Percentiles rank a stretch among this genome's conserved stretches.
Conservation (phyloP, 35 echinoderm and acorn worm species). For the Ptychodera flava region DNA sequence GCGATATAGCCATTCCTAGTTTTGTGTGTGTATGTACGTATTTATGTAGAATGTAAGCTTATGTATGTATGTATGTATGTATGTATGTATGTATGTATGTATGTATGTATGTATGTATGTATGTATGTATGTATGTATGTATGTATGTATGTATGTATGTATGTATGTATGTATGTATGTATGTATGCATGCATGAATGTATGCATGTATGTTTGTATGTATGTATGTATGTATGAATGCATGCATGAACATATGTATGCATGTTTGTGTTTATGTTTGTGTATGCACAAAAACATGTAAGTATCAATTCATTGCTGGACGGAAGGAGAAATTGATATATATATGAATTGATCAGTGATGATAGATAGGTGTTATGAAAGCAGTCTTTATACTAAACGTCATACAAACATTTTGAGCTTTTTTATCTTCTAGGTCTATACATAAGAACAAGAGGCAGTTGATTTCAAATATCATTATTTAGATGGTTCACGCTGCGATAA, state of each 20-base stretch:
- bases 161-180: slow-evolving; percentile 2
- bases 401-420: no score
- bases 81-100: slow-evolving; percentile 2
- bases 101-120: slow-evolving; percentile 2
- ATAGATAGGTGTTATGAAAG: no score
- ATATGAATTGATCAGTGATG: no score
- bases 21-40: no score
- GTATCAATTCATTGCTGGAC: not conserved
- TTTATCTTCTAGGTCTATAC: no score
- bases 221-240: not conserved
- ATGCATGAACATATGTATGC: not conserved
- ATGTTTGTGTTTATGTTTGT: not conserved
- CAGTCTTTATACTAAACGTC: no score
- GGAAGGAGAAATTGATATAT: not conserved
- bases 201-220: not conserved
- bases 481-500: no score
- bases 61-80: not conserved
- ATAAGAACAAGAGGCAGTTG: no score
- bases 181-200: not conserved
- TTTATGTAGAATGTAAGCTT: not conserved
- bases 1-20: no score
- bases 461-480: no score
- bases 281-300: not conserved
- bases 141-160: slow-evolving; percentile 2
- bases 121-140: not conserved